Base-by-base conservation (phyloP, 2,888 invertebrate species). In the Hypena proboscidalis region DNA sequence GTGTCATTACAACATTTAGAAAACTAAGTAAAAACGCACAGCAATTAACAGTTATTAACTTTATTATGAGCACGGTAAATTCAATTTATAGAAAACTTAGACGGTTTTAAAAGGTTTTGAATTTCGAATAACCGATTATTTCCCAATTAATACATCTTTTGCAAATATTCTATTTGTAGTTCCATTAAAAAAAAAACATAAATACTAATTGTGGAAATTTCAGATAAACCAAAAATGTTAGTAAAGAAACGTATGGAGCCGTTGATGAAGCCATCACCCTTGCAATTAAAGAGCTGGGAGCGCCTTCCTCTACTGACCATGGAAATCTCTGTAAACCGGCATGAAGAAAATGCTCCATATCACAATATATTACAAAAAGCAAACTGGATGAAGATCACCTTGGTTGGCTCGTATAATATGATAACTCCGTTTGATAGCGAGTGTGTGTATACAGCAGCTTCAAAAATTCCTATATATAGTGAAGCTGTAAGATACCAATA, bases 211-310 rank as follows among this genome's bases (percentile, higher is more conserved):
- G n/a, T n/a, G 17, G n/a, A 20, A 6, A n/a, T 68, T 76, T 30
- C 47, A 89, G 89, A 72, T 6, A 61, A 60, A 40, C 59, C 80
- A 26, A 74, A 69, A 61, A 61, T 83, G 35, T 54, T 39, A 8
- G 44, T 87, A 0, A 74, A 65, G 38, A 83, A 83, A 58, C 80
- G 86, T 3, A 66, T 90, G 77, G 77, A 87, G 40, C 88, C 85
- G 2, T 64, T 76, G 31, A 33, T 70, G 1, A 37, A 49, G n/a
- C 77, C 70, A 0, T 46, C 78, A 0, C 41, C 67, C 2, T 47
- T 82, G 7, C 38, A 58, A 0, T 56, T 63, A 2, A 83, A 80
- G 39, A 90, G 90, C 56, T 90, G 87, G 87, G 79, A 84, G 30
- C 86, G 82, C 38, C 71, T 89, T 1, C 90, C 90, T 0, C 56